Evolutionary conservation across 2,888 invertebrate genomes (phyloP), one percentile per base, ranked within the genome.

Genomic region (Euzetes globulus): DNA sequence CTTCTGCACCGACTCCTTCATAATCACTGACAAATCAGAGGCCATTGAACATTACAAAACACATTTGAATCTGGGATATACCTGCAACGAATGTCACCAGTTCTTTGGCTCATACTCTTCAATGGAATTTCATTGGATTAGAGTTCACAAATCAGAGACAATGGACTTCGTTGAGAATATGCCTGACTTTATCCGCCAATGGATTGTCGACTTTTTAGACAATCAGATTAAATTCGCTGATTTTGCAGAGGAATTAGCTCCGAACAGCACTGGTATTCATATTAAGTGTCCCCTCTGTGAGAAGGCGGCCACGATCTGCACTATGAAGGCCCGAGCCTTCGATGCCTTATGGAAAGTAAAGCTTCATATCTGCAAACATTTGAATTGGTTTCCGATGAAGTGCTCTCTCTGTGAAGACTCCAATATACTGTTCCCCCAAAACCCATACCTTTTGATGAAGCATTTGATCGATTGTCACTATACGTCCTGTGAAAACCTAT

Each of bases 311-410:
- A 45, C 11, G 13, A 22, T 68, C 6, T 68, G 68, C 13, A 7
- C 6, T n/a, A 3, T 68, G 22, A 68, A n/a, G 5, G 41, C 68
- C 7, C 37, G 22, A 22, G 19, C 68, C 19, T 68, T 68, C 22
- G 22, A 37, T 13, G 15, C 41, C 22, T 19, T 68, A 37, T 68
- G 68, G 68, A 37, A 68, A 19, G 68, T 19, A 22, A 68, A 68
- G 25, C 45, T 68, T 1, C 68, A 68, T 22, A 41, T 68, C 11
- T 68, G 68, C n/a, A 68, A 68, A 68, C 68, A 68, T 41, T 15
- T 68, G 9, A 11, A 19, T 19, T 68, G 68, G 68, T 13, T 19
- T 3, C 33, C 68, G 22, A 41, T 41, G 41, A 2, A 4, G 19
- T 68, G 68, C 22, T 19, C 19, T 68, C 45, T 68, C 1, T 68